phyloP scores from a whole-genome alignment of 2,797 vertebrate species.

The Tragopan temminckii region DNA sequence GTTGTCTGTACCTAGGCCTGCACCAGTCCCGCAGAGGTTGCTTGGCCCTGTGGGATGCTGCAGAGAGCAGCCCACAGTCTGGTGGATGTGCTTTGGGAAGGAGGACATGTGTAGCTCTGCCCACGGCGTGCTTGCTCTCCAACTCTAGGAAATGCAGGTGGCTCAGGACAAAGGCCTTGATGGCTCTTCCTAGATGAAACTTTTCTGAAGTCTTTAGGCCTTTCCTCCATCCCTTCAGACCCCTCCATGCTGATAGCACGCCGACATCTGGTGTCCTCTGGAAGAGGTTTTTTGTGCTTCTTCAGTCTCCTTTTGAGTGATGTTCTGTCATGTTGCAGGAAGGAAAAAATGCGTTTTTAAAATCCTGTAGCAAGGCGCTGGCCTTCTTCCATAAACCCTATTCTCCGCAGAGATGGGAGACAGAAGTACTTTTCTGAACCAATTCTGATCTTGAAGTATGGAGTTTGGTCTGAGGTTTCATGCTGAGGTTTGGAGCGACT shows the following conservation, averaged over 20 bases:
- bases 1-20: neutral
- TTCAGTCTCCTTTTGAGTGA: neutral
- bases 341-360: neutral
- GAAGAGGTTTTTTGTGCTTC: neutral
- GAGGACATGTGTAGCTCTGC: neutral
- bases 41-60: accelerated
- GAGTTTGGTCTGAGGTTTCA: constrained; percentile 67
- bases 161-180: neutral
- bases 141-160: neutral
- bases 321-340: neutral
- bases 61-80: neutral
- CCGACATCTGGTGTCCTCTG: accelerated
- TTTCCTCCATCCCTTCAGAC: neutral
- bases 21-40: neutral
- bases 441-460: neutral
- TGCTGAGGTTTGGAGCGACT: constrained; percentile 69
- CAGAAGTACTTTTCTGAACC: constrained; percentile 33
- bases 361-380: constrained; percentile 34
- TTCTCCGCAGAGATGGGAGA: constrained; percentile 44
- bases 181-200: neutral
- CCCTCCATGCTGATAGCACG: accelerated
- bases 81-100: neutral
- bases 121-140: neutral
- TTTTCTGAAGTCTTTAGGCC: neutral
- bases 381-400: constrained; percentile 58